These are phyloP conservation scores for Regulus satrapa DNA, from an alignment of 2,113 vertebrate species.

Conservation along the genomic window DNA sequence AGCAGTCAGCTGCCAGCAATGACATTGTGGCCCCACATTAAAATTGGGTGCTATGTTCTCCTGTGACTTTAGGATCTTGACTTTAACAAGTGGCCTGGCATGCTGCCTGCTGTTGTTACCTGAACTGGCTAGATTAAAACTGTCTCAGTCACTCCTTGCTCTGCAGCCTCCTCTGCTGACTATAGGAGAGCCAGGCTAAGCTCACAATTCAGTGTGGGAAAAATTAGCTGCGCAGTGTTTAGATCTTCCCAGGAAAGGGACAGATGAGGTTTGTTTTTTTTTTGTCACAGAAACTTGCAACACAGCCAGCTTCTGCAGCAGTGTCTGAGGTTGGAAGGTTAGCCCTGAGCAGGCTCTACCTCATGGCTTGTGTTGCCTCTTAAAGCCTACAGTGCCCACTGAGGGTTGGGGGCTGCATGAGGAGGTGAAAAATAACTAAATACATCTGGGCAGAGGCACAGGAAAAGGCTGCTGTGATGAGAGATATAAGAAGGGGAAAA, in stretches of 20 bases:
- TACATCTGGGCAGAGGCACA: not conserved
- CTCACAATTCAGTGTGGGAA: not conserved
- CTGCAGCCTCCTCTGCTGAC: not conserved
- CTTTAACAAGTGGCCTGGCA: not conserved
- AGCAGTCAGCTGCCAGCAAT: not conserved
- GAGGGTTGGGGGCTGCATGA: not conserved
- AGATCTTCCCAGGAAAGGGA: not conserved
- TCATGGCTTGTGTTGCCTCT: not conserved
- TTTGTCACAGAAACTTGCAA: not conserved
- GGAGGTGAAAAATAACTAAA: accelerated
- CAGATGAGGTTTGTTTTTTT: not conserved
- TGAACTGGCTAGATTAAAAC: not conserved
- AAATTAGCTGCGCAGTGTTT: not conserved
- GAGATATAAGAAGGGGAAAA: not conserved
- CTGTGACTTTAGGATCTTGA: not conserved
- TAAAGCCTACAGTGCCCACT: not conserved
- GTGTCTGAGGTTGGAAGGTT: accelerated
- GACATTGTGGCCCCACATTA: not conserved
- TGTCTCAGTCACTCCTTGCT: not conserved
- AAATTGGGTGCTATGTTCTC: not conserved
- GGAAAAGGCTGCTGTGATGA: not conserved
- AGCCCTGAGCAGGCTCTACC: too few relatives aligned
- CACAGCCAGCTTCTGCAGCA: not conserved
- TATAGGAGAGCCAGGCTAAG: not conserved
- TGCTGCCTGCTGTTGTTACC: accelerated